Base-by-base conservation (phyloP, 2,113 vertebrate genomes). In the Heterochromis multidens region DNA sequence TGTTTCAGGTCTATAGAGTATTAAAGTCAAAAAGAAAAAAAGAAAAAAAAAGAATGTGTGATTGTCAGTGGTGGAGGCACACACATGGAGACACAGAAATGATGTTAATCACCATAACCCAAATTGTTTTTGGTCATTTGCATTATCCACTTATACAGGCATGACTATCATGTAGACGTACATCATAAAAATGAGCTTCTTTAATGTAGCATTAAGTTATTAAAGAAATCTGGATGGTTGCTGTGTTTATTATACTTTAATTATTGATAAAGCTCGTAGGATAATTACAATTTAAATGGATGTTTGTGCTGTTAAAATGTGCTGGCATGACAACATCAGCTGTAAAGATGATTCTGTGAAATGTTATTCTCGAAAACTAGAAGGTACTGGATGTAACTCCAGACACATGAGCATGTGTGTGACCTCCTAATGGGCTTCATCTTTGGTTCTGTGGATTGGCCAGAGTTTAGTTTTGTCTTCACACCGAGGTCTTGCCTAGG, bases 21-120 rank as follows among this genome's bases (percentile, higher is more conserved):
- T 49, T 1, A 72, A 49, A 0, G 23, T n/a, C n/a, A n/a, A n/a
- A n/a, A n/a, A n/a, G 23, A 43, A 16, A 19, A 27, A 67, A 25
- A 40, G 2, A 8, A 16, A 35, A 19, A 17, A 72, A 72, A 46
- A 25, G 43, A 43, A 37, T 25, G 23, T 43, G 37, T 19, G 37
- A 27, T 46, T 70, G 23, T 46, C 16, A 70, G 40, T 19, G 23
- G 23, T 27, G 40, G 65, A 46, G n/a, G 37, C 14, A 70, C 14
- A 46, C 37, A 46, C 17, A 70, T 5, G 1, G 40, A 27, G 8
- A 1, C 3, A 62, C 35, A 46, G 40, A 70, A 70, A 27, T 10
- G 9, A 14, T 65, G 35, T 25, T 13, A 43, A 1, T 46, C 46
- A 52, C 46, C 4, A 14, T 6, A 52, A 16, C 16, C 65, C 27